Base-by-base conservation (phyloP, 2,888 invertebrate genomes). In the Lissonota sp. region DNA sequence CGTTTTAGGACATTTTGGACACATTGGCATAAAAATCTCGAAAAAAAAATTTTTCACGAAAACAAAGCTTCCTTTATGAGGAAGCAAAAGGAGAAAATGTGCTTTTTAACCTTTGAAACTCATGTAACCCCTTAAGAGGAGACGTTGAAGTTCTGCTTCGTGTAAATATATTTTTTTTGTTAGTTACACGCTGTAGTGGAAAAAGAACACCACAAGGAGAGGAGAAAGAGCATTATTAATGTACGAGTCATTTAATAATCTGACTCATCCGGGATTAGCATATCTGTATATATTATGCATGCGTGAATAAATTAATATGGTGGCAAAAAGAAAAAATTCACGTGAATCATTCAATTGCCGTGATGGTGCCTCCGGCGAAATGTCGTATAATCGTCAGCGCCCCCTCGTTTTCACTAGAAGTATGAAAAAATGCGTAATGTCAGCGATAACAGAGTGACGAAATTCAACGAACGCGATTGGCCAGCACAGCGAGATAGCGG, bases 191-290 rank as follows among this genome's bases (percentile, higher is more conserved):
- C 26, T 26, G 26, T 26, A 26, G 26, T 26, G 26, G 26, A 26
- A 26, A 16, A 14, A 62, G 57, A 14, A 14, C 16, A 46, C 60
- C 51, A 57, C 64, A 49, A 66, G 46, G 37, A 58, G 69, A 77
- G 77, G 77, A 70, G 76, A 60, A 74, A n/a, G 70, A 63, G 46
- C 64, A 71, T 72, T 74, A 79, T 83, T 83, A 82, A 80, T 82
- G 80, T 58, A 75, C 75, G 69, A 60, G 66, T 78, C 74, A 80
- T 84, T 84, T 80, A 80, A 82, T 80, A 80, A 82, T 80, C 79
- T 84, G 84, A 84, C 79, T 84, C 84, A 84, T 73, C 66, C 74
- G 74, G 75, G 53, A 76, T 70, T 67, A 63, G 58, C 62, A 69
- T 57, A 70, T 57, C 26, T 49, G 14, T 44, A 49, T 49, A 39